Evolutionary conservation across 2,797 vertebrate genomes (phyloP), one percentile per base, ranked within the genome.

Genomic region (Parambassis ranga): DNA sequence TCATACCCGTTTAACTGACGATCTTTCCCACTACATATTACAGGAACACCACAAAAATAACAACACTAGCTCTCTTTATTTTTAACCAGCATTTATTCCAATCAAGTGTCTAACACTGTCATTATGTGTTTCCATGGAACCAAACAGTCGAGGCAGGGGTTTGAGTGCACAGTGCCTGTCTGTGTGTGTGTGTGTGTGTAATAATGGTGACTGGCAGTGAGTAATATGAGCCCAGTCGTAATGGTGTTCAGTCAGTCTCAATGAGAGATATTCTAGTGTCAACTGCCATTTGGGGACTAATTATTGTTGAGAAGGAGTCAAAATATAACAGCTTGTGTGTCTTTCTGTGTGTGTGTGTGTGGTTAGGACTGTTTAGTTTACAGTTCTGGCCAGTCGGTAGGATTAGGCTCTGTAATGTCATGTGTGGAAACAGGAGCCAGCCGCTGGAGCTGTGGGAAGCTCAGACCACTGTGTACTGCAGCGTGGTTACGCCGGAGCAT

Each of bases 401-500:
- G 88, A 89, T 89, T 87, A 88, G 60, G 53, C 72, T 82, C 75
- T 58, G 63, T 77, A 84, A 84, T 77, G 80, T 89, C 76, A 80
- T 84, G 83, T 82, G 77, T 83, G 81, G 89, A 90, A 89, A 87
- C 82, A 81, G 83, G 78, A 90, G 88, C 84, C 77, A 84, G 77
- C 69, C 78, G 60, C 77, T 87, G 78, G 70, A 56, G 46, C 72
- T 77, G 86, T 86, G 81, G 81, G 79, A 83, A 83, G 66, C 56
- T 77, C 51, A 64, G 75, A 78, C 79, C 82, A 79, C 86, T 76
- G 79, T 79, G 82, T 75, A 80, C 75, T 71, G 58, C 62, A 59
- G 78, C 35, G 60, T 68, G 77, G 77, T 84, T 81, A 72, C 27
- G 14, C 35, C 69, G 49, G 28, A 80, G 75, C 65, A 71, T 76